Evolutionary conservation across 2,113 vertebrate genomes (phyloP).

Genomic region (Ammospiza caudacuta): DNA sequence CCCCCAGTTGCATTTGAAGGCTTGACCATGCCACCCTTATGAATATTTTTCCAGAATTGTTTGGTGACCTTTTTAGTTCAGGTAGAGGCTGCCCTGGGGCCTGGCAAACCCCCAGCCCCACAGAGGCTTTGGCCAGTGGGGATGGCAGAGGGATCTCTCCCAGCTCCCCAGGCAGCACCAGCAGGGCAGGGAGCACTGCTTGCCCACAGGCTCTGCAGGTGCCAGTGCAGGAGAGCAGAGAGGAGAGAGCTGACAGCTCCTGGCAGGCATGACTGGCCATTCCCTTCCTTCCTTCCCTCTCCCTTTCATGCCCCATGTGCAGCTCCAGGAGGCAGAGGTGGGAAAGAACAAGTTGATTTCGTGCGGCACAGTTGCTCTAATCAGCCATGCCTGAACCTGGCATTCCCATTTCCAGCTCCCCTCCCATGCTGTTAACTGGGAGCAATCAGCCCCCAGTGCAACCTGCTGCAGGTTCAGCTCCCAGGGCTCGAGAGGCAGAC

Average conservation of each 20-base stretch:
- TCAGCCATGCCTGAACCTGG: neutral
- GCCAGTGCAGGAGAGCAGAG: neutral
- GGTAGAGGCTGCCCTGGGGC: fast-evolving
- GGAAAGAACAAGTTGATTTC: neutral
- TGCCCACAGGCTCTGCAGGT: neutral
- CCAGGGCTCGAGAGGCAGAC: fast-evolving
- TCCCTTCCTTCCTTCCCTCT: neutral
- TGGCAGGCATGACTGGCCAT: neutral
- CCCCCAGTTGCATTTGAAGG: neutral
- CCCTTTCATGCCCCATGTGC: fast-evolving
- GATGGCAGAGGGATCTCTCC: neutral
- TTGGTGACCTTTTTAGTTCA: neutral
- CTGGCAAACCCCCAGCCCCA: fast-evolving
- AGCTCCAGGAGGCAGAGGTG: neutral
- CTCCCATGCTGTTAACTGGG: fast-evolving
- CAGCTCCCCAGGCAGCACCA: too few relatives aligned
- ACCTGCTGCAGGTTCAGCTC: neutral
- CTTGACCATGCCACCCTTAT: neutral
- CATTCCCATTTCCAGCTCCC: neutral
- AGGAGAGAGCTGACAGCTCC: neutral
- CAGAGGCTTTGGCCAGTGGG: fast-evolving
- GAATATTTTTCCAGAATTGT: fast-evolving
- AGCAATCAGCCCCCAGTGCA: neutral
- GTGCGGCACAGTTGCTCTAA: neutral
- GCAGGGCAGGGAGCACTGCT: neutral